Evolutionary conservation across 2,113 vertebrate genomes (phyloP).

Genomic region (Dasypus novemcinctus): DNA sequence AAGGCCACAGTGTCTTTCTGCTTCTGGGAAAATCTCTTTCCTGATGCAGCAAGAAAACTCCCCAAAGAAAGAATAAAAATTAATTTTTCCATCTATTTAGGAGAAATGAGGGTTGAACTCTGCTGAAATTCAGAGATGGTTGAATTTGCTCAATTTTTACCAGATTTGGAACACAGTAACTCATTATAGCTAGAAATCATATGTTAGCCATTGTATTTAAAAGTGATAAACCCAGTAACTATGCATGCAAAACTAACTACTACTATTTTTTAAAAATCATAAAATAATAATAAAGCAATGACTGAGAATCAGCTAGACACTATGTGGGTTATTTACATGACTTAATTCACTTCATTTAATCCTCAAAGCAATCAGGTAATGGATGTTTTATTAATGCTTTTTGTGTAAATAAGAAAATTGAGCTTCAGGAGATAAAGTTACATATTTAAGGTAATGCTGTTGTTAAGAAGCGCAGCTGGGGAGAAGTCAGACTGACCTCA

Average conservation of each 20-base stretch:
- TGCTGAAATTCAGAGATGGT: background rate
- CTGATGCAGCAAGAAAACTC: background rate
- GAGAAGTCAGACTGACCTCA: background rate
- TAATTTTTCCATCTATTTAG: background rate
- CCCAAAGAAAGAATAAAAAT: background rate
- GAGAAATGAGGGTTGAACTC: background rate
- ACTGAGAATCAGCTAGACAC: background rate
- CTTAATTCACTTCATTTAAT: background rate
- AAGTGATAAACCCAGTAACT: background rate
- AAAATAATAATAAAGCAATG: background rate
- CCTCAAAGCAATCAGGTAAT: background rate
- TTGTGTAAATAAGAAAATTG: background rate
- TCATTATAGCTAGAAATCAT: background rate
- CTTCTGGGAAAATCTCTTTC: background rate
- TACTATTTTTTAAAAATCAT: background rate
- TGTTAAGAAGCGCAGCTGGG: background rate
- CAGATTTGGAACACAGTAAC: background rate
- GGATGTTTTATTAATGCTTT: background rate
- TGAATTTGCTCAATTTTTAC: background rate
- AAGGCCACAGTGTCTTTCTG: background rate
- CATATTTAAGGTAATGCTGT: background rate
- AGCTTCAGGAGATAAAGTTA: background rate
- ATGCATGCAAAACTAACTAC: background rate
- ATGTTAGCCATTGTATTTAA: background rate
- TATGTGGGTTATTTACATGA: background rate